phyloP scores from a whole-genome alignment of 1,140 invertebrate species.

The Camponotus pennsylvanicus region DNA sequence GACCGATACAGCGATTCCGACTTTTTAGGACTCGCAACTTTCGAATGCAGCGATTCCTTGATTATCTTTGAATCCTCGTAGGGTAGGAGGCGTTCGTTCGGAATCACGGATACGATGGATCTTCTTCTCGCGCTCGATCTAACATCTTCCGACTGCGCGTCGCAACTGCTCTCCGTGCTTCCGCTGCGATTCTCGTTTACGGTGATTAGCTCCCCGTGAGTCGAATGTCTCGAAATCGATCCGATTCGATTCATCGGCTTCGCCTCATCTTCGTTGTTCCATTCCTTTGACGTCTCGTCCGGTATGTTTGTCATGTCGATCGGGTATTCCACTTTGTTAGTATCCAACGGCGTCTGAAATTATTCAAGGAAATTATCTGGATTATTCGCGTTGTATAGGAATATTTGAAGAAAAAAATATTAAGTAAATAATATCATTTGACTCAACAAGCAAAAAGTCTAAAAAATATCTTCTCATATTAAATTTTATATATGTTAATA shows the following conservation, averaged over 20 bases:
- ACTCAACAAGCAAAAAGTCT: background rate
- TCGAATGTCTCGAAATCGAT: conserved; percentile 17
- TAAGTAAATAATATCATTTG: background rate
- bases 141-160: background rate
- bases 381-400: background rate
- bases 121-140: background rate
- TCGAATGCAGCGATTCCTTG: conserved; percentile 34
- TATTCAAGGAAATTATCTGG: background rate
- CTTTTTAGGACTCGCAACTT: conserved; percentile 20
- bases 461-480: background rate
- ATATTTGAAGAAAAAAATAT: background rate
- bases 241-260: conserved; percentile 14
- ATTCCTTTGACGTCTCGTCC: conserved; percentile 62
- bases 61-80: conserved; percentile 23
- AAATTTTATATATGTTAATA: background rate
- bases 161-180: conserved; percentile 16
- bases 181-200: conserved; percentile 29
- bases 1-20: conserved; percentile 31
- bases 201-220: background rate
- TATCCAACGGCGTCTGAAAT: conserved; percentile 58
- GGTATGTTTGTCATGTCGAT: background rate
- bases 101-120: conserved; percentile 24
- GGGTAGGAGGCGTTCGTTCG: conserved; percentile 9
- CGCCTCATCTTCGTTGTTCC: conserved; percentile 68
- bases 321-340: conserved; percentile 1